Percentiles rank a stretch among this genome's conserved stretches.
phyloP scores from a whole-genome alignment of 2,797 vertebrate species.

The Sebastes vulpes region DNA sequence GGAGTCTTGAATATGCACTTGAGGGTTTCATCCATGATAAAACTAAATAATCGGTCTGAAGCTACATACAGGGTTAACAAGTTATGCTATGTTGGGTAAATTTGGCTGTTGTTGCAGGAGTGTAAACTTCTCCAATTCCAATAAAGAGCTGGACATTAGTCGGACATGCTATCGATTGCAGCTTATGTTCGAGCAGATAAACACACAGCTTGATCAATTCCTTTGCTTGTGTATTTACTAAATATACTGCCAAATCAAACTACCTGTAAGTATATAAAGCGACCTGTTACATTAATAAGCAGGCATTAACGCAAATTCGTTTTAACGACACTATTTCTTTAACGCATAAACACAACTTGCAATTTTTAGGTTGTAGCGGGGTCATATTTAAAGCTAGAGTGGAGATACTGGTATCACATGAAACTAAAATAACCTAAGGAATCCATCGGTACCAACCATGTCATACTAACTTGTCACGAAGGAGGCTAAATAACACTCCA shows the following conservation, averaged over 20 bases:
- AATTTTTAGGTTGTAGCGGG: fast-evolving
- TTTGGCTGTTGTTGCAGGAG: not conserved
- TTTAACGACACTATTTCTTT: not conserved
- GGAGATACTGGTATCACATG: fast-evolving
- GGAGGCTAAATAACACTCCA: fast-evolving
- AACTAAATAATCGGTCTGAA: not conserved
- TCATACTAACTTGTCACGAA: not conserved
- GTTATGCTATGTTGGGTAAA: not conserved
- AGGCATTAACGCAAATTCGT: fast-evolving
- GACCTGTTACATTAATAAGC: no score
- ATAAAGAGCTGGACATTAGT: not conserved
- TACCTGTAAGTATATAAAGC: no score
- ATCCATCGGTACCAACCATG: not conserved
- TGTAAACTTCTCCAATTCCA: not conserved
- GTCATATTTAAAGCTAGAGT: no score
- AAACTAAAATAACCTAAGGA: fast-evolving
- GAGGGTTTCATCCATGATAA: not conserved
- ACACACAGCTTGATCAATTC: not conserved
- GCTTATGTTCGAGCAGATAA: not conserved
- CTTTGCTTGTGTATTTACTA: not conserved
- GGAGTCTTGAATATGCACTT: not conserved
- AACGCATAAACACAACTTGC: no score
- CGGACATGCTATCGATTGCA: not conserved
- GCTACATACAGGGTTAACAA: not conserved
- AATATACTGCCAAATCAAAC: not conserved